phyloP scores from a whole-genome alignment of 2,888 invertebrate species.

The Xestoiulus laeticollis region DNA sequence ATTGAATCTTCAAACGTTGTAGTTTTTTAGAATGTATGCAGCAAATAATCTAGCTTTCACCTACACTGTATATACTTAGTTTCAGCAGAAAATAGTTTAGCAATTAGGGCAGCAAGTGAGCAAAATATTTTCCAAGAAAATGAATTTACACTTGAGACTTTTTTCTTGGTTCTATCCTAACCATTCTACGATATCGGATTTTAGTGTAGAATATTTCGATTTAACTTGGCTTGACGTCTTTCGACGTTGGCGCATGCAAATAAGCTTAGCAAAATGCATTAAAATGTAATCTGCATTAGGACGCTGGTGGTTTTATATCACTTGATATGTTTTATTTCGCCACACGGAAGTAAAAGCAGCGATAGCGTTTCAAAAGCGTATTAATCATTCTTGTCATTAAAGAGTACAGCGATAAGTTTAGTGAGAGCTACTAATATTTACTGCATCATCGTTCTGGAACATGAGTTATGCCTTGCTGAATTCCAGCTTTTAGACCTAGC shows the following conservation, averaged over 20 bases:
- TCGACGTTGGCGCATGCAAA: background rate
- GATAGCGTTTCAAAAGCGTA: constrained; percentile 8
- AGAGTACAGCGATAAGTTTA: background rate
- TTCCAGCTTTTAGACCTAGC: too few species aligned
- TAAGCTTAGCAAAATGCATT: background rate
- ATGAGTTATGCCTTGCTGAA: too few species aligned
- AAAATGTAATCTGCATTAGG: background rate
- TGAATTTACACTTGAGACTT: background rate
- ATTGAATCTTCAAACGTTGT: too few species aligned
- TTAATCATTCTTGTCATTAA: constrained; percentile 23
- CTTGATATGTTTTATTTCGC: background rate
- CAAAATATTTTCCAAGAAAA: background rate
- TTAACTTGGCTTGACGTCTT: constrained; percentile 16
- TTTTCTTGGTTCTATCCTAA: background rate
- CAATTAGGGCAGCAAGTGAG: background rate
- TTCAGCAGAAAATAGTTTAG: background rate
- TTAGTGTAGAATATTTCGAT: background rate
- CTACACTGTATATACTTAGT: too few species aligned
- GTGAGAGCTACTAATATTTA: background rate
- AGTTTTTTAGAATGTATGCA: too few species aligned
- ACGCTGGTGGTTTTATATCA: background rate
- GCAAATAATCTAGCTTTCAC: background rate
- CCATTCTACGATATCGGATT: background rate
- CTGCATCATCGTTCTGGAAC: background rate
- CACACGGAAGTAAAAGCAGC: background rate